Evolutionary conservation across 2,888 invertebrate species (phyloP).

Genomic region (Agonum fuliginosum): DNA sequence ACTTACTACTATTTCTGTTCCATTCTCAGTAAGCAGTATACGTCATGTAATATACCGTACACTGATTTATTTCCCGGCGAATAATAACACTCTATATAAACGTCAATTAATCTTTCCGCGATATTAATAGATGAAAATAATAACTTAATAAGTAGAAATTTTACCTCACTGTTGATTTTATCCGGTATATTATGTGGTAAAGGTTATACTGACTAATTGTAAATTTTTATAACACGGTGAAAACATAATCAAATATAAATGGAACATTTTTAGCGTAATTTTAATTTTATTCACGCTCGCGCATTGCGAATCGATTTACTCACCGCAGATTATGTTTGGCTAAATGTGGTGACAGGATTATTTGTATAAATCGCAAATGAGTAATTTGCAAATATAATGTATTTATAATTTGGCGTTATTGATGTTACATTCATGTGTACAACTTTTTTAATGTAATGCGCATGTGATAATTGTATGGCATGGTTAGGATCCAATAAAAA

Average conservation of each 20-base stretch:
- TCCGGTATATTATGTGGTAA: too few species aligned
- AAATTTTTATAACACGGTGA: neutral
- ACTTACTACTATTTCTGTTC: too few species aligned
- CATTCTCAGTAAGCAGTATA: too few species aligned
- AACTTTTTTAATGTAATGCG: slow-evolving; percentile 10
- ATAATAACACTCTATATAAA: too few species aligned
- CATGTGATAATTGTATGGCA: neutral
- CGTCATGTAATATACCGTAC: too few species aligned
- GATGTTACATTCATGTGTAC: slow-evolving; percentile 9
- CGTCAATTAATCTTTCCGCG: too few species aligned
- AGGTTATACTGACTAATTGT: too few species aligned
- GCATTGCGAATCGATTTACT: neutral
- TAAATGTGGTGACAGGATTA: slow-evolving; percentile 44
- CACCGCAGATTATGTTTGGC: slow-evolving; percentile 27
- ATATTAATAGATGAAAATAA: too few species aligned
- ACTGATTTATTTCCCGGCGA: too few species aligned
- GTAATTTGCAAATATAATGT: slow-evolving; percentile 45
- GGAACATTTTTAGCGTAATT: neutral
- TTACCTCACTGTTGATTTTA: too few species aligned
- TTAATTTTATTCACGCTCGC: slow-evolving; percentile 1
- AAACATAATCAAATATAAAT: neutral
- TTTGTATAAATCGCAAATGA: slow-evolving; percentile 39
- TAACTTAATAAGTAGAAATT: too few species aligned
- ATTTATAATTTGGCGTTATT: slow-evolving; percentile 21
- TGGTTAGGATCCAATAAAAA: too few species aligned